A percentile compares a stretch with the other conserved stretches of the same genome.
phyloP scores from a whole-genome alignment of 92 coral and sea anemone species.

The Scolanthus callimorphus region DNA sequence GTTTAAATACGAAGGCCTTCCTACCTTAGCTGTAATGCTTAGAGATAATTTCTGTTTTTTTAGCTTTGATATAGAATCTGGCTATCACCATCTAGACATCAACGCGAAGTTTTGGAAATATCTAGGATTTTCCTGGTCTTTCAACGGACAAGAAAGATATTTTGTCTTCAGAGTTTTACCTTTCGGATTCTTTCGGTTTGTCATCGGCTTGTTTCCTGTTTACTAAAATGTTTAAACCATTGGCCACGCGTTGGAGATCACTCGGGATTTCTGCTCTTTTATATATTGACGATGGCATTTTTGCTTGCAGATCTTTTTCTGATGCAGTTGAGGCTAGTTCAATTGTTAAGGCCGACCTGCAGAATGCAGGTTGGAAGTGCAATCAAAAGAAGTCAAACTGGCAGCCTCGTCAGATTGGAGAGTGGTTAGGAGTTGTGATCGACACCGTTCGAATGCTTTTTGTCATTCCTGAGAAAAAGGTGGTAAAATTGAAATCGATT shows the following conservation, averaged over 20 bases:
- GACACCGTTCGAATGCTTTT: constrained; percentile 27
- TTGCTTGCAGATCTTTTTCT: too few relatives aligned
- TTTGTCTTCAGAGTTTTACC: too few relatives aligned
- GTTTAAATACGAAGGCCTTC: too few relatives aligned
- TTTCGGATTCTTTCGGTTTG: too few relatives aligned
- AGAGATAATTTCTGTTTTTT: too few relatives aligned
- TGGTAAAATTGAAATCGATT: constrained; percentile 21
- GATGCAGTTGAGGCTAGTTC: constrained; percentile 43
- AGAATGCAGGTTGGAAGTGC: constrained; percentile 18
- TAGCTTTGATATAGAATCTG: too few relatives aligned
- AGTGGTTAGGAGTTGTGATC: constrained; percentile 35
- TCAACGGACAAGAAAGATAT: too few relatives aligned
- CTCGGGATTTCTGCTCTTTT: constrained; percentile 15
- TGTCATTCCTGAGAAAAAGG: constrained; percentile 34
- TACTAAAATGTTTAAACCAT: constrained; percentile 45
- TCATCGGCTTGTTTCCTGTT: constrained; percentile 56
- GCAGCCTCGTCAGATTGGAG: constrained; percentile 45
- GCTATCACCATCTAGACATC: too few relatives aligned
- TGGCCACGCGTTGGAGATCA: constrained; percentile 41
- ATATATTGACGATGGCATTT: too few relatives aligned
- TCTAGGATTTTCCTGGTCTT: too few relatives aligned
- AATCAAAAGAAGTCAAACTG: constrained; percentile 46
- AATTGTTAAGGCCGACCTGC: constrained; percentile 40
- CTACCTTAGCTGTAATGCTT: too few relatives aligned
- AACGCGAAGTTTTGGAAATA: too few relatives aligned